These are phyloP conservation scores for Miniopterus natalensis DNA, from an alignment of 2,113 vertebrate species.

Conservation along the genomic window DNA sequence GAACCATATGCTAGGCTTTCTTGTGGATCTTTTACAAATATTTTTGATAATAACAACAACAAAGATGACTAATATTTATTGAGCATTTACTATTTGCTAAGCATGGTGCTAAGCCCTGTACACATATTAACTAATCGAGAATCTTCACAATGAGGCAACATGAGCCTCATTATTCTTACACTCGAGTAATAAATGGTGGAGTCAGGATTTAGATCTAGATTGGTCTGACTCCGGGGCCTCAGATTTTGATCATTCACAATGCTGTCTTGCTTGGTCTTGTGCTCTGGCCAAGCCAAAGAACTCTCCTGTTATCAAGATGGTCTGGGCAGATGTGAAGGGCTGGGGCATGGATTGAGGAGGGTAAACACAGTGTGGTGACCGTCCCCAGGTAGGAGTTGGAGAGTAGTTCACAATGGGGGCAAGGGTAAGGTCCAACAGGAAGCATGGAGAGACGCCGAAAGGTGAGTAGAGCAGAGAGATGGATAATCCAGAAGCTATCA, in stretches of 20 bases:
- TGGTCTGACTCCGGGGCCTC: background rate
- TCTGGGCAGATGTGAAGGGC: background rate
- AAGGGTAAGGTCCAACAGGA: background rate
- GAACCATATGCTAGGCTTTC: constrained; percentile 80
- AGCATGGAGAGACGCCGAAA: background rate
- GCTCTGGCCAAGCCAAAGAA: background rate
- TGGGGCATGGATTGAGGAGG: background rate
- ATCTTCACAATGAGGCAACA: background rate
- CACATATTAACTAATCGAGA: background rate
- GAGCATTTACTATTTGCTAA: constrained; percentile 66
- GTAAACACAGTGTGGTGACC: background rate
- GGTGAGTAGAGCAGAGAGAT: background rate
- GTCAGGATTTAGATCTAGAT: constrained; percentile 17
- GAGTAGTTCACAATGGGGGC: background rate
- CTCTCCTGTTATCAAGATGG: background rate
- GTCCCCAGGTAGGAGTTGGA: background rate
- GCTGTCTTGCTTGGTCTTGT: background rate
- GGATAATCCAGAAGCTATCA: background rate
- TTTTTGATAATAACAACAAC: constrained; percentile 69
- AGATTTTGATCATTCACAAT: background rate
- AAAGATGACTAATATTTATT: constrained; percentile 76
- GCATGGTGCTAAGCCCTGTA: constrained; percentile 26
- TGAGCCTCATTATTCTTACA: constrained; percentile 59
- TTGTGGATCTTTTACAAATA: constrained; percentile 73
- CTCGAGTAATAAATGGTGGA: background rate